Conservation (phyloP, 2,113 vertebrate genomes). For the Choloepus hoffmanni region DNA sequence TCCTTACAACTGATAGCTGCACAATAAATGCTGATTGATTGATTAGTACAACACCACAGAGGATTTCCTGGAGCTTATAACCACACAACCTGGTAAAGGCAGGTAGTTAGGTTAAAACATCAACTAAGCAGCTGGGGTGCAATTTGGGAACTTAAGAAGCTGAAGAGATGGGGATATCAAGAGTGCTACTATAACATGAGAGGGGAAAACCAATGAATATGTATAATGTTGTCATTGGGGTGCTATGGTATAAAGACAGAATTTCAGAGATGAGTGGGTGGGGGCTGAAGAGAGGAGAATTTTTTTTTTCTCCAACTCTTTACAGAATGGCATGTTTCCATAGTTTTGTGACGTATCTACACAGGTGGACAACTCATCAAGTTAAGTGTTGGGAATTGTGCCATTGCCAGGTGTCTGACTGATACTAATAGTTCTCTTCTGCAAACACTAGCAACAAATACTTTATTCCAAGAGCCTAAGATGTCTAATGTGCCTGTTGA, state of each 20-base stretch:
- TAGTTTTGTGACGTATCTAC: not conserved
- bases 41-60: not conserved
- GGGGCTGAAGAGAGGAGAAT: not conserved
- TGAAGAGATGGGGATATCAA: not conserved
- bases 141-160: not conserved
- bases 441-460: not conserved
- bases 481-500: not conserved
- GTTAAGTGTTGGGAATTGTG: not conserved
- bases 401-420: not conserved
- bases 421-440: not conserved
- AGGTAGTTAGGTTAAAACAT: not conserved
- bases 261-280: not conserved
- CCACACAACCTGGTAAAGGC: not conserved
- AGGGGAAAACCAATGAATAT: not conserved
- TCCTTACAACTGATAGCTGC: not conserved
- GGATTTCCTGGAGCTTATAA: conserved; percentile 35
- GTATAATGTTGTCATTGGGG: not conserved
- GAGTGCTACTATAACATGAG: not conserved
- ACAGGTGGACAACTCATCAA: not conserved
- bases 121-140: not conserved
- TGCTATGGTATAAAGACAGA: not conserved
- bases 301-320: not conserved
- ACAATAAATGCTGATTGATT: not conserved
- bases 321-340: not conserved
- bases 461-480: not conserved